Conservation (phyloP, 2,797 vertebrate species). For the Columba guinea region DNA sequence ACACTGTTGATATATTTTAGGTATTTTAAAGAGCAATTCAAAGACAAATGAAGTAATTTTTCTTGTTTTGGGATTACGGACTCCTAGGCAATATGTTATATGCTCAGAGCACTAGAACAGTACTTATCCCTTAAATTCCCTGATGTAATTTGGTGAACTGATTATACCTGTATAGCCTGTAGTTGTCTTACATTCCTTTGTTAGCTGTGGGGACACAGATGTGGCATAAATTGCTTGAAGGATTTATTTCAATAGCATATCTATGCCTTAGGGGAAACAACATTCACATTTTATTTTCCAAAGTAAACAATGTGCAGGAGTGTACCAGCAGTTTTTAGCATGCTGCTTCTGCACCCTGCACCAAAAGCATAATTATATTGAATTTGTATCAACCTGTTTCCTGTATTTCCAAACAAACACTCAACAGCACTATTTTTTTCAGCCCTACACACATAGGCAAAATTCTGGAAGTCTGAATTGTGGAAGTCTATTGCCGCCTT, state of each 20-base stretch:
- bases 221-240: background rate
- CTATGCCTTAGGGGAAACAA: background rate
- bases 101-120: background rate
- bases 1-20: background rate
- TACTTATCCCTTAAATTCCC: background rate
- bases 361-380: background rate
- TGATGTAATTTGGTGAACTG: background rate
- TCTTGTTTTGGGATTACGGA: background rate
- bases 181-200: background rate
- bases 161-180: background rate
- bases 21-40: background rate
- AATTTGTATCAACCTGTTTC: background rate
- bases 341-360: background rate
- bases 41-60: background rate
- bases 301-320: background rate
- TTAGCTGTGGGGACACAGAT: background rate
- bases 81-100: background rate
- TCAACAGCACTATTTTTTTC: background rate
- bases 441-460: background rate
- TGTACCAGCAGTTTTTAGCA: background rate
- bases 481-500: background rate
- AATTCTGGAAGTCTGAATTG: background rate
- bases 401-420: background rate
- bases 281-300: background rate
- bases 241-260: background rate